phyloP scores from a whole-genome alignment of 1,140 invertebrate genomes.

The Zaprionus inermis region DNA sequence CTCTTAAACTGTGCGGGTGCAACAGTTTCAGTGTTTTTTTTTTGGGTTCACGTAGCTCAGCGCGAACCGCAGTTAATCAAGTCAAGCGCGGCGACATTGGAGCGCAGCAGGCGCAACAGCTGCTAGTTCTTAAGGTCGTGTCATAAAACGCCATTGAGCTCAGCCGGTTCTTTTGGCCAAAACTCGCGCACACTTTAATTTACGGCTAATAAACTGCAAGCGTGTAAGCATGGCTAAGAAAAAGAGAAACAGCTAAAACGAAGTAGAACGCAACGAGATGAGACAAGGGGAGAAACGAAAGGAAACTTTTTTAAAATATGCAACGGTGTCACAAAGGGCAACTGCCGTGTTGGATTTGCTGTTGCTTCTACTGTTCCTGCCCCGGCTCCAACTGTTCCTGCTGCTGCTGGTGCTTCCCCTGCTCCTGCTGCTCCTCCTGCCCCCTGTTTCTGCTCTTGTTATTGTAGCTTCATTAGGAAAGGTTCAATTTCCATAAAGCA shows the following conservation, averaged over 20 bases:
- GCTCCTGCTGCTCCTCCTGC: neutral
- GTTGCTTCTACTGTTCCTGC: constrained; percentile 8
- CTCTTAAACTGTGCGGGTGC: neutral
- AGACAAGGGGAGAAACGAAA: too few species aligned
- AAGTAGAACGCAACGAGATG: neutral
- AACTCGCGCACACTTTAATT: constrained; percentile 55
- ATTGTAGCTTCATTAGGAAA: constrained; percentile 69
- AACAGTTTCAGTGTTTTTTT: neutral
- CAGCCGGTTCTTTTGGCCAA: constrained; percentile 57
- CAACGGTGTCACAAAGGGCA: constrained; percentile 45
- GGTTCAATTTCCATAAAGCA: constrained; percentile 79
- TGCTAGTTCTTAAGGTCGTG: constrained; percentile 34
- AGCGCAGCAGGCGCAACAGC: neutral
- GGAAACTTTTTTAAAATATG: constrained; percentile 79
- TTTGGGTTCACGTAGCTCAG: too few species aligned
- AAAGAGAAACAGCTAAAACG: constrained; percentile 35
- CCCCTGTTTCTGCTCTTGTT: constrained; percentile 13
- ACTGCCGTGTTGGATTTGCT: constrained; percentile 9
- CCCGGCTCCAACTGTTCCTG: neutral
- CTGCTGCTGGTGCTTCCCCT: too few species aligned
- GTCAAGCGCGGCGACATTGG: constrained; percentile 1
- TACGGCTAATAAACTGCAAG: constrained; percentile 74
- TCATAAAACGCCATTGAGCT: constrained; percentile 63
- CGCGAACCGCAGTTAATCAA: constrained; percentile 4
- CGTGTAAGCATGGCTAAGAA: constrained; percentile 59